phyloP scores from a whole-genome alignment of 2,113 vertebrate genomes.

The Erinaceus europaeus region DNA sequence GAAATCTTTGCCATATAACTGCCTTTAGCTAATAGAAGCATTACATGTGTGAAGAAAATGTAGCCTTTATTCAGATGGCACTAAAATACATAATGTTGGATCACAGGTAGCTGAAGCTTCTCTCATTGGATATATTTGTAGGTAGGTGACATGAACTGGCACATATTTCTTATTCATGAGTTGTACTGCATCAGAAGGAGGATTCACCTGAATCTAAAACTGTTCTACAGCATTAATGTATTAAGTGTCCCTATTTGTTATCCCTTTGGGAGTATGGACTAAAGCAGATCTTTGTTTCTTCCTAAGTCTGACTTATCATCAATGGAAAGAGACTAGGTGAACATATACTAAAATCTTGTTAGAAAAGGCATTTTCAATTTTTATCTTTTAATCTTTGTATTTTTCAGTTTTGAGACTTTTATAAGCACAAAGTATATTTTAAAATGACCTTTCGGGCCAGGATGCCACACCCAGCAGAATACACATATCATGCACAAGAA shows the following conservation, averaged over 20 bases:
- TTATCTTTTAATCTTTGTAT: background rate
- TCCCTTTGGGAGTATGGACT: no score
- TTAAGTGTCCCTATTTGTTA: background rate
- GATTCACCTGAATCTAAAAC: slow-evolving; percentile 40
- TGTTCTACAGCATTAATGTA: slow-evolving; percentile 34
- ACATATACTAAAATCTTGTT: background rate
- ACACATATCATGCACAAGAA: no score
- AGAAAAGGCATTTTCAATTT: background rate
- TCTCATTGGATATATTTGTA: slow-evolving; percentile 15
- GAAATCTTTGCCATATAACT: slow-evolving; percentile 34
- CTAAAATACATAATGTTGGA: background rate
- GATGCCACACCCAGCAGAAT: no score
- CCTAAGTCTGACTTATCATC: background rate
- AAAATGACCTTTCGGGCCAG: no score
- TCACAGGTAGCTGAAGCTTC: background rate
- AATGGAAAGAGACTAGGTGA: background rate
- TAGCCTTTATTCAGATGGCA: slow-evolving; percentile 24
- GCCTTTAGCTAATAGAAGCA: slow-evolving; percentile 4
- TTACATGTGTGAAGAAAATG: slow-evolving; percentile 23
- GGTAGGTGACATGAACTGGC: slow-evolving; percentile 30
- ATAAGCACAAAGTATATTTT: no score
- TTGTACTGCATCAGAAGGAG: background rate
- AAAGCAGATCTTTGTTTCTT: no score
- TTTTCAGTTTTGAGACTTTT: background rate
- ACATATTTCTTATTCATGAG: slow-evolving; percentile 39